phyloP scores from a whole-genome alignment of 2,888 invertebrate genomes.

The Apeira syringaria region DNA sequence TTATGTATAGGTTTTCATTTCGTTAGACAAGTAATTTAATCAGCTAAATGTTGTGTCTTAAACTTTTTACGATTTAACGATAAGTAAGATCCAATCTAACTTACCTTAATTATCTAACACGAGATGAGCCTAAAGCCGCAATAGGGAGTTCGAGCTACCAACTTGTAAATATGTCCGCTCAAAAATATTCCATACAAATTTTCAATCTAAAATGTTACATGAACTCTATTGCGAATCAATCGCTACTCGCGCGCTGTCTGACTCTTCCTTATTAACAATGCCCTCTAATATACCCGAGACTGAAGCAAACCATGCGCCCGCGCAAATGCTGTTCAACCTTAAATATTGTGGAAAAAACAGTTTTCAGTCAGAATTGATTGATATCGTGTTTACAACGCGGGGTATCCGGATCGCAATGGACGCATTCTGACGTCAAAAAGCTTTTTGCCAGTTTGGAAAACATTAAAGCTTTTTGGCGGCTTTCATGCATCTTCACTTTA shows the following conservation, averaged over 20 bases:
- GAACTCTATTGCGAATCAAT: too few species aligned
- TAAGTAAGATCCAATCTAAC: too few species aligned
- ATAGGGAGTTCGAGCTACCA: too few species aligned
- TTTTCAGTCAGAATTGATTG: slow-evolving; percentile 33
- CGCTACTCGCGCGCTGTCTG: slow-evolving; percentile 14
- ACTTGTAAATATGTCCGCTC: too few species aligned
- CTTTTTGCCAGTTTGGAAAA: slow-evolving; percentile 14
- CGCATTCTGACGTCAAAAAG: slow-evolving; percentile 22
- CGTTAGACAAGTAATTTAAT: too few species aligned
- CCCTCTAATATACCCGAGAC: slow-evolving; percentile 36
- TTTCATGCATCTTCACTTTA: slow-evolving; percentile 2
- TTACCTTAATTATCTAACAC: too few species aligned
- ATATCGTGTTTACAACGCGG: slow-evolving; percentile 28
- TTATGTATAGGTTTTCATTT: too few species aligned
- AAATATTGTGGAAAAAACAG: slow-evolving; percentile 48
- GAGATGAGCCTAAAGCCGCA: too few species aligned
- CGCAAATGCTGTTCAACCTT: slow-evolving; percentile 31
- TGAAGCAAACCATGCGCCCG: slow-evolving; percentile 55
- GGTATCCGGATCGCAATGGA: slow-evolving; percentile 13
- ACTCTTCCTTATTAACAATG: slow-evolving; percentile 43
- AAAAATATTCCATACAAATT: too few species aligned
- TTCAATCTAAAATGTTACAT: too few species aligned
- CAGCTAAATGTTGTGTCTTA: too few species aligned
- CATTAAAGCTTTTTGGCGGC: slow-evolving; percentile 6
- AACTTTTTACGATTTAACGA: too few species aligned